Base-by-base conservation (phyloP, 2,113 vertebrate genomes). In the Onychostruthus taczanowskii region DNA sequence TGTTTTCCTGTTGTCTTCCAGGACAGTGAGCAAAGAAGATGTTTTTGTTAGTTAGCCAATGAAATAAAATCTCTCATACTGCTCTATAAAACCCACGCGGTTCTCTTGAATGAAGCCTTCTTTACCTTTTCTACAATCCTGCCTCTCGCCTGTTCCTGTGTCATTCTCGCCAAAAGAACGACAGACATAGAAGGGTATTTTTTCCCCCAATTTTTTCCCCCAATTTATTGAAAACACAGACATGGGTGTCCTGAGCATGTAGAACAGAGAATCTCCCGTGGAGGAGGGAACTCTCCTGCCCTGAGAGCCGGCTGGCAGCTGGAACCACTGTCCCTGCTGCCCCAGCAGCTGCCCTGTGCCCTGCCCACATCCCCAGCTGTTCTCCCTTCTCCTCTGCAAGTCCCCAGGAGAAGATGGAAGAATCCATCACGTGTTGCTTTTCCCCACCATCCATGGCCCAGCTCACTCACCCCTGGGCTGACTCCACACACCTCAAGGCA, bases 401-500 rank as follows among this genome's bases (percentile, higher is more conserved):
- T 6, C 26, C 10, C 0, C 13, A 24, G 4, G 30, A 56, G 37
- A 50, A 41, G 2, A 0, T 2, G 33, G 58, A 47, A 26, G 19
- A 50, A 52, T 18, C 68, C n/a, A 30, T 4, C 3, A 3, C 0
- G 0, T 31, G 59, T 15, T 17, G 31, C 31, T 69, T 58, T 24
- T 24, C 61, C 66, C 49, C 49, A 69, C n/a, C 20, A 16, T 2
- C 55, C 68, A 11, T 1, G 22, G 47, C 20, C 74, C 74, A 76
- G 58, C 37, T 67, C n/a, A 7, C 5, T 41, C 52, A 44, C 5
- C 1, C 37, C 46, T 43, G 8, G 43, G 33, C 63, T 33, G 8
- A 31, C 16, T 28, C 70, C 52, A 21, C 0, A 0, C 2, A 7
- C 5, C 4, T 11, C 5, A 5, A 23, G 30, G 22, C 3, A 8